Evolutionary conservation across 2,797 vertebrate genomes (phyloP), one percentile per base, ranked within the genome.

Genomic region (Geotrypetes seraphini): DNA sequence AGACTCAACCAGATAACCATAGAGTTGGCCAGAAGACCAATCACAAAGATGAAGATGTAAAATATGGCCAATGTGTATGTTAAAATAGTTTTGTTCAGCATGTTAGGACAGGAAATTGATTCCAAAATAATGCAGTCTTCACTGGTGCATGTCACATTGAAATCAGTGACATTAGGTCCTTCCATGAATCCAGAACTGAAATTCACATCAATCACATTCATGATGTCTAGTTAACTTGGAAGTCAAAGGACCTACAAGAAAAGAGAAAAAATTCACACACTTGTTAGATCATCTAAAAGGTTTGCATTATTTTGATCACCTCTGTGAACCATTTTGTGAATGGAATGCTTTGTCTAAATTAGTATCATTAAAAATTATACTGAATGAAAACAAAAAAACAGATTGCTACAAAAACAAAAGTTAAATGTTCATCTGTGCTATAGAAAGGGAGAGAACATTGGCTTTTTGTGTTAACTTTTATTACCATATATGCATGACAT

Each of bases 1-100:
- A 93, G 39, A 66, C 96, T 96, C 26, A 94, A 89, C 90, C 91
- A 98, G 16, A 98, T 85, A 44, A 97, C 92, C 41, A 96, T 76
- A 0, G 79, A 81, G 36, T 98, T 98, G 26, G 91, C 91, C 2
- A 91, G 75, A 47, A 94, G 67, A 19, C 95, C 95, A 0, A 90
- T 59, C 5, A 96, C 65, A 10, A 95, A 97, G 66, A 97, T 95
- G 33, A 98, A 95, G 2, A 85, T 79, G 63, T 92, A 95, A 39
- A 95, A 71, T 53, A 91, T 75, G 25, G 91, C 86, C 31, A 96
- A 84, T 8, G 79, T 80, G 51, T 90, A 85, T 1, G 93, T 79
- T 39, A 98, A 70, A 21, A 73, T 69, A 0, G 48, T 82, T 26
- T 86, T 91, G 69, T 83, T 84, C 50, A 97, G 80, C 0, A 73